Conservation (phyloP, 2,797 vertebrate genomes). For the Melopsittacus undulatus region DNA sequence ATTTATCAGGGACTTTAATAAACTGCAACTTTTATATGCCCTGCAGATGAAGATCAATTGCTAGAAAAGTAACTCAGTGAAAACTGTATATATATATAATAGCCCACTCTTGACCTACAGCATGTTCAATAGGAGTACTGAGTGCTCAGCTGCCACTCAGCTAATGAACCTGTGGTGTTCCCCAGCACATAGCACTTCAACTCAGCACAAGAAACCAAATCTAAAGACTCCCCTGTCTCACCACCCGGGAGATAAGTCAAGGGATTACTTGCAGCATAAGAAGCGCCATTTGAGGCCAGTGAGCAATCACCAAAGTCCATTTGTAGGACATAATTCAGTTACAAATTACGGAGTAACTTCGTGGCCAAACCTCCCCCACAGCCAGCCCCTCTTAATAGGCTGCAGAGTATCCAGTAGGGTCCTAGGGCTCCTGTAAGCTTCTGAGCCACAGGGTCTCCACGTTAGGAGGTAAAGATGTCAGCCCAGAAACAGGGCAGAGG, state of each 20-base stretch:
- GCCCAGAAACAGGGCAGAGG: background rate
- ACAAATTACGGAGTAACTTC: background rate
- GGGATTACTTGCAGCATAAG: background rate
- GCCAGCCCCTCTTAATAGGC: background rate
- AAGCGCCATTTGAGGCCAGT: background rate
- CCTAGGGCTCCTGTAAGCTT: background rate
- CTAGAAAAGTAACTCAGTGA: background rate
- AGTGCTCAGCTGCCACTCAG: background rate
- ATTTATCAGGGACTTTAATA: conserved; percentile 26
- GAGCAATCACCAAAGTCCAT: background rate
- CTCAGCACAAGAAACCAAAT: background rate
- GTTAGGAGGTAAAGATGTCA: background rate
- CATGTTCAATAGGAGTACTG: background rate
- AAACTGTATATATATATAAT: background rate
- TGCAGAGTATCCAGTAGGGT: background rate
- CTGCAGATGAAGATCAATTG: background rate
- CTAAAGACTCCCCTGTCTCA: background rate
- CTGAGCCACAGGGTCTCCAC: background rate
- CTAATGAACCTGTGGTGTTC: background rate
- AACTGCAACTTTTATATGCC: conserved; percentile 15
- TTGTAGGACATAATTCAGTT: background rate
- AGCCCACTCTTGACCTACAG: background rate
- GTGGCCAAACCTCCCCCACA: background rate
- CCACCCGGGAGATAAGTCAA: background rate
- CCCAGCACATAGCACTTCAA: background rate